Evolutionary conservation across 2,888 invertebrate genomes (phyloP), one percentile per base, ranked within the genome.

Genomic region (Lithophane semibrunnea): DNA sequence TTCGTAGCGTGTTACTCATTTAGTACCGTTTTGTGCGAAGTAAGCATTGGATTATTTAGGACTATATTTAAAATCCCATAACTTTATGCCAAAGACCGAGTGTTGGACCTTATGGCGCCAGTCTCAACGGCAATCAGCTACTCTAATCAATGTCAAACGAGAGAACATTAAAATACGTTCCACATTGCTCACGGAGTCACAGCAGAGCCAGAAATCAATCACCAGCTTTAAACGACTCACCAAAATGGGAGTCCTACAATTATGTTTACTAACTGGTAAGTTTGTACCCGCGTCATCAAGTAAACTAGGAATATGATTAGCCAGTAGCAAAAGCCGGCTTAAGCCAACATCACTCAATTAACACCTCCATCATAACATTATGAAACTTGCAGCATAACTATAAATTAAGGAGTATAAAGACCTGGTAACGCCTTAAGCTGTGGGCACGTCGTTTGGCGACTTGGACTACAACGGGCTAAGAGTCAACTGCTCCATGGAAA

Each of bases 401-500:
- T 72, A 72, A 72, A 86, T 83, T 72, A 69, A 79, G 54, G 24
- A 66, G 16, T 44, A 80, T 70, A 88, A 88, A 87, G 71, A 74
- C 64, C 70, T 76, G 80, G 85, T 73, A 77, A 85, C 70, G 75
- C 71, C 77, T 79, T 73, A 70, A 74, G 69, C 78, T 75, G 73
- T 63, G 69, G 77, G 75, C 84, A 85, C 77, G 83, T 69, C 63
- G 73, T 73, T 75, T 74, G 83, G 84, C 86, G 79, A 82, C 87
- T 88, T 89, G 85, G 79, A 85, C 90, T 86, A 86, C 83, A 79
- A 77, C 74, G 70, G 86, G 84, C 84, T 83, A 87, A 88, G 87
- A 86, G 88, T 90, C 87, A 88, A 90, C 85, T 90, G 88, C 90
- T 86, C 91, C 91, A 93, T 93, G 93, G 93, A 94, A 94, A 92